Evolutionary conservation across 2,113 vertebrate species (phyloP).

Genomic region (Tonatia bakeri): DNA sequence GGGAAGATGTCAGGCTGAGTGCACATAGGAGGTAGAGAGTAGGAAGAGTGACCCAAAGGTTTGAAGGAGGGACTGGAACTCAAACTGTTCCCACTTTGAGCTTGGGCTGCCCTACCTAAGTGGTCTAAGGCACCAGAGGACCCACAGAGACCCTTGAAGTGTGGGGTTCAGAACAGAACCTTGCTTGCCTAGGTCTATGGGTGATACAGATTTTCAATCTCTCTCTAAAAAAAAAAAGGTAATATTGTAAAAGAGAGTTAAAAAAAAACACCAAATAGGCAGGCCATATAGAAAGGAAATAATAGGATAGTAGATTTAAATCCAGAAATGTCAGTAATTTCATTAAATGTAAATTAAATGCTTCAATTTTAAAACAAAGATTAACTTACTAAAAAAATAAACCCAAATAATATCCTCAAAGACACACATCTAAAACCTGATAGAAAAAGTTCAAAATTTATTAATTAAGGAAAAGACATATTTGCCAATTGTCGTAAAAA

Average conservation of each 20-base stretch:
- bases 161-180: neutral
- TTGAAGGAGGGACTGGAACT: neutral
- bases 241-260: neutral
- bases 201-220: neutral
- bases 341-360: neutral
- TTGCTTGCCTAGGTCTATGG: neutral
- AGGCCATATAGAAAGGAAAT: neutral
- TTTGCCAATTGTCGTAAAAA: neutral
- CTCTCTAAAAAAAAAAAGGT: neutral
- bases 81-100: neutral
- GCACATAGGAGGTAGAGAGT: neutral
- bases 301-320: neutral
- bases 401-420: neutral
- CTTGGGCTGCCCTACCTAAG: neutral
- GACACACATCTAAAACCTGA: neutral
- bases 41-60: neutral
- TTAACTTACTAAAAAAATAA: neutral
- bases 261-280: neutral
- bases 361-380: neutral
- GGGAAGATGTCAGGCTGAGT: neutral
- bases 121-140: neutral
- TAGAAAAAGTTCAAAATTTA: neutral
- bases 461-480: neutral
- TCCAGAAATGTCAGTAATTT: neutral
- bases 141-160: neutral